Percentiles rank a stretch among this genome's conserved stretches.
These are phyloP conservation scores for Phataginus tetradactyla DNA, from an alignment of 2,797 vertebrate species.

Conservation along the genomic window DNA sequence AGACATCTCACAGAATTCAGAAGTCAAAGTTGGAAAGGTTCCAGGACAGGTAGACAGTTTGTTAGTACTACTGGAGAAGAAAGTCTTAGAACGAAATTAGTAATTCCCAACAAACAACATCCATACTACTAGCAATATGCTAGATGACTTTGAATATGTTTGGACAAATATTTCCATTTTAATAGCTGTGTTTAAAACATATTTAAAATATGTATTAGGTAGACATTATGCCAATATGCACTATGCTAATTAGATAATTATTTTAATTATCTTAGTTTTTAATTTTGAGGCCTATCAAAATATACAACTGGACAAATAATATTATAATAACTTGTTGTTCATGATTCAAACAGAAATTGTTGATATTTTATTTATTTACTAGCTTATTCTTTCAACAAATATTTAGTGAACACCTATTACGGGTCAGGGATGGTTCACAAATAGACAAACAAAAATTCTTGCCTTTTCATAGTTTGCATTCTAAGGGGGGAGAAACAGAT, in stretches of 20 bases:
- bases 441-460: neutral
- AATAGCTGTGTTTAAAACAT: neutral
- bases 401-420: neutral
- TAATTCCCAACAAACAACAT: neutral
- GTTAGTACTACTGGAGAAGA: neutral
- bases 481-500: neutral
- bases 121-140: neutral
- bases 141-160: neutral
- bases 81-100: slow-evolving; percentile 34
- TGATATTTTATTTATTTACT: slow-evolving; percentile 35
- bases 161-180: neutral
- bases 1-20: slow-evolving; percentile 19
- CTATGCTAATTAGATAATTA: slow-evolving; percentile 9
- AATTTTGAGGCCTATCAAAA: slow-evolving; percentile 30
- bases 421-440: neutral
- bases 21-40: slow-evolving; percentile 6
- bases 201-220: neutral
- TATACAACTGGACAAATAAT: neutral
- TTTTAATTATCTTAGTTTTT: neutral
- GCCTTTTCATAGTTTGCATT: neutral
- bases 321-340: neutral
- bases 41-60: neutral
- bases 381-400: neutral
- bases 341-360: neutral
- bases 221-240: neutral